phyloP scores from a whole-genome alignment of 1,140 invertebrate species.

The Eurosta solidaginis region DNA sequence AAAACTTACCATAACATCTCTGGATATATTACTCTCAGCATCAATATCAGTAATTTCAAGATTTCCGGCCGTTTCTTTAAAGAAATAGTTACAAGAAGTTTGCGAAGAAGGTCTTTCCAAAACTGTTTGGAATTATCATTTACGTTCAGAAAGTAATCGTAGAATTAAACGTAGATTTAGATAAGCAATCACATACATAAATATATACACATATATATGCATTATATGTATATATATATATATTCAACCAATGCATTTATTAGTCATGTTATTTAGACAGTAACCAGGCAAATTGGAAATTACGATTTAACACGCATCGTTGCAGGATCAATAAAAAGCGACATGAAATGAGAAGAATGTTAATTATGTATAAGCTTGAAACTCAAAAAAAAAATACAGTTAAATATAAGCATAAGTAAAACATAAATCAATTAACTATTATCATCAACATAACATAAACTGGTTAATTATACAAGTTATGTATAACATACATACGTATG shows the following conservation, averaged over 20 bases:
- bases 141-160: background rate
- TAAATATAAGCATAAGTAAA: background rate
- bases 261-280: constrained; percentile 20
- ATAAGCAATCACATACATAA: constrained; percentile 3
- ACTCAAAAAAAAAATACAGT: background rate
- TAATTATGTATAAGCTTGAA: background rate
- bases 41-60: constrained; percentile 36
- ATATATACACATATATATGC: constrained; percentile 12
- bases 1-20: constrained; percentile 34
- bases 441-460: too few species aligned
- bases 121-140: constrained; percentile 63
- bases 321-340: constrained; percentile 18
- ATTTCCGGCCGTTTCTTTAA: constrained; percentile 73
- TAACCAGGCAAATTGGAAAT: constrained; percentile 2
- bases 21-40: constrained; percentile 26
- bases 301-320: constrained; percentile 24
- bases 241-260: constrained; percentile 9
- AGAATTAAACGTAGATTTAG: constrained; percentile 11
- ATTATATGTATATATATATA: background rate
- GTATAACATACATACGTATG: background rate
- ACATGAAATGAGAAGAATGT: constrained; percentile 24
- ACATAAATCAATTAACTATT: too few species aligned
- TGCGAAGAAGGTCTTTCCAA: constrained; percentile 83
- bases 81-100: constrained; percentile 86
- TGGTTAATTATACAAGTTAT: too few species aligned